A percentile compares a stretch with the other conserved stretches of the same genome.
Evolutionary conservation across 2,888 invertebrate genomes (phyloP).

Genomic region (Alloscopus bannaensis): DNA sequence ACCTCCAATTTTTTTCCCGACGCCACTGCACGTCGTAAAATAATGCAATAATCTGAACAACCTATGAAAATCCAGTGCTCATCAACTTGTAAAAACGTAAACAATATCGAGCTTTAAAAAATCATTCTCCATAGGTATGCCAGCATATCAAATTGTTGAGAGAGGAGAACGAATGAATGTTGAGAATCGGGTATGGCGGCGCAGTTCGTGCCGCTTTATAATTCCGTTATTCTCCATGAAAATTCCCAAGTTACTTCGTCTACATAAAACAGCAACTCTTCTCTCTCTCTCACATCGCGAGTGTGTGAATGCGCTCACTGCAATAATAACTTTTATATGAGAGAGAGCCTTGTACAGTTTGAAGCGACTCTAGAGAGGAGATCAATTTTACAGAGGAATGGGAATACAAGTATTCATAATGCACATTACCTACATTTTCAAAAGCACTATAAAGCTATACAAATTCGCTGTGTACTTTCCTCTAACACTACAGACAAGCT

Average conservation of each 20-base stretch:
- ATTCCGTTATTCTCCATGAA: constrained; percentile 24
- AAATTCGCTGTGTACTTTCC: neutral
- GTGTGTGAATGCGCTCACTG: neutral
- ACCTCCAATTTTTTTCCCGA: constrained; percentile 21
- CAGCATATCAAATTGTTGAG: constrained; percentile 4
- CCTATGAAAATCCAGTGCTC: constrained; percentile 57
- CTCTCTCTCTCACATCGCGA: neutral
- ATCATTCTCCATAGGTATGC: constrained; percentile 31
- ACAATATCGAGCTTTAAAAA: constrained; percentile 63
- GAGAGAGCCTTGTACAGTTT: neutral
- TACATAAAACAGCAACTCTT: constrained; percentile 29
- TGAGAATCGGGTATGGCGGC: constrained; percentile 33
- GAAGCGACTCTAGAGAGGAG: constrained; percentile 46
- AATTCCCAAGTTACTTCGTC: constrained; percentile 61
- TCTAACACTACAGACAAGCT: too few relatives aligned
- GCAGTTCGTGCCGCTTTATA: constrained; percentile 42
- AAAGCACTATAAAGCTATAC: constrained; percentile 24
- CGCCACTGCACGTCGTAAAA: constrained; percentile 55
- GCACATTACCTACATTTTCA: constrained; percentile 53
- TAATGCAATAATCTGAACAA: constrained; percentile 61
- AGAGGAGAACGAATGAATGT: constrained; percentile 43
- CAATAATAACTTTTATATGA: constrained; percentile 49
- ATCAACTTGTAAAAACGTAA: constrained; percentile 58
- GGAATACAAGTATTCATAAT: constrained; percentile 62
- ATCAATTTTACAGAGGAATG: constrained; percentile 59